Conservation (phyloP, 2,888 invertebrate genomes). For the Micropterix aruncella region DNA sequence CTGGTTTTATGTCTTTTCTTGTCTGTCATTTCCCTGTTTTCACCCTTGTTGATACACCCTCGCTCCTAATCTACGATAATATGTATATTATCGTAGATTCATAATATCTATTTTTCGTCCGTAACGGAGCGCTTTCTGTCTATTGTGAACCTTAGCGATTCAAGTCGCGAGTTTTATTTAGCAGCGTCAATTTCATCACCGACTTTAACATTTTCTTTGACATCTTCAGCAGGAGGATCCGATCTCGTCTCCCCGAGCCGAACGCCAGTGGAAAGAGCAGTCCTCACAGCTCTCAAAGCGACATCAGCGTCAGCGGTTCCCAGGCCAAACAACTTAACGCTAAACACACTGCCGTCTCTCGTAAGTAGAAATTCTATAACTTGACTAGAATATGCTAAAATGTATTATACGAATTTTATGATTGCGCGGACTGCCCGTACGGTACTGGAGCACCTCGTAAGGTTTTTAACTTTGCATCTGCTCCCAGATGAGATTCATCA, state of each 20-base stretch:
- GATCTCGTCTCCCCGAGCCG: constrained; percentile 35
- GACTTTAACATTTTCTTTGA: not conserved
- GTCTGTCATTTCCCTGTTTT: no score
- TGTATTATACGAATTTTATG: no score
- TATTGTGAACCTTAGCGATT: not conserved
- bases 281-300: constrained; percentile 47
- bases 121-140: not conserved
- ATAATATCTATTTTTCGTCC: not conserved
- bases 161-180: not conserved
- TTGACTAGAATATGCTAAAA: no score
- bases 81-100: constrained; percentile 2
- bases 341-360: no score
- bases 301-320: constrained; percentile 46
- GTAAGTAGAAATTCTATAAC: no score
- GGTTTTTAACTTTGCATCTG: no score
- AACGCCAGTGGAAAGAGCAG: constrained; percentile 39
- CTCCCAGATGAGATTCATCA: no score
- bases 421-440: no score
- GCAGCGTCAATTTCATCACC: not conserved
- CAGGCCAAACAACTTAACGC: no score
- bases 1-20: no score
- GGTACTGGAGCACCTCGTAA: no score
- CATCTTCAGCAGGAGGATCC: constrained; percentile 31
- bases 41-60: no score
- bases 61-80: constrained; percentile 2